Evolutionary conservation across 2,797 vertebrate genomes (phyloP), one percentile per base, ranked within the genome.

Genomic region (Enoplosus armatus): DNA sequence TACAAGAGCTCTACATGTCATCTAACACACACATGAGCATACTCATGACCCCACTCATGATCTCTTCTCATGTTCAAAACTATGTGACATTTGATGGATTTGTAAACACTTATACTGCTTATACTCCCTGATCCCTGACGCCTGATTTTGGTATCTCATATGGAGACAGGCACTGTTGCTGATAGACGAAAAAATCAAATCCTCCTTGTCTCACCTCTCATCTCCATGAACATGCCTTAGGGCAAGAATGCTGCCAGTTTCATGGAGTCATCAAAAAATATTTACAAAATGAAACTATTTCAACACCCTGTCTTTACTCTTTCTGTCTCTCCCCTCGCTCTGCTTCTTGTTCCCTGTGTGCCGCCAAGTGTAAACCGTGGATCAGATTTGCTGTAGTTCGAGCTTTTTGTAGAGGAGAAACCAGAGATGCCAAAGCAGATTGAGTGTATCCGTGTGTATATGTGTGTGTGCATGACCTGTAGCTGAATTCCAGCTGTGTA

Each of bases 331-430:
- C 27, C 67, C 20, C 41, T 54, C 10, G 0, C 26, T 58, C 65
- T 59, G 35, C 29, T 45, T 56, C 77, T 48, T 60, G 66, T 79
- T 70, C 76, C 58, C 68, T 58, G 26, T 70, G 82, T 54, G 73
- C 64, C 3, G 8, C 77, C 60, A 33, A 78, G 83, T 75, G 86
- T 84, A 79, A 77, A 87, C 29, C 12, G 1, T 58, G 35, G 65
- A 85, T 87, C 75, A 68, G 69, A 81, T 90, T 79, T 84, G 39
- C 79, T 77, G 56, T 67, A 72, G 51, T 74, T 50, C 1, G 11
- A 81, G 31, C 47, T 77, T 62, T 77, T 62, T 77, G 56, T 66
- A 70, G 50, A 51, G 68, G 64, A 87, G 53, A 85, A 85, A 82
- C 53, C 60, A 69, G 72, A 87, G 67, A 85, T 83, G 73, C 64